Evolutionary conservation across 2,797 vertebrate genomes (phyloP).

Genomic region (Pseudochaenichthys georgianus): DNA sequence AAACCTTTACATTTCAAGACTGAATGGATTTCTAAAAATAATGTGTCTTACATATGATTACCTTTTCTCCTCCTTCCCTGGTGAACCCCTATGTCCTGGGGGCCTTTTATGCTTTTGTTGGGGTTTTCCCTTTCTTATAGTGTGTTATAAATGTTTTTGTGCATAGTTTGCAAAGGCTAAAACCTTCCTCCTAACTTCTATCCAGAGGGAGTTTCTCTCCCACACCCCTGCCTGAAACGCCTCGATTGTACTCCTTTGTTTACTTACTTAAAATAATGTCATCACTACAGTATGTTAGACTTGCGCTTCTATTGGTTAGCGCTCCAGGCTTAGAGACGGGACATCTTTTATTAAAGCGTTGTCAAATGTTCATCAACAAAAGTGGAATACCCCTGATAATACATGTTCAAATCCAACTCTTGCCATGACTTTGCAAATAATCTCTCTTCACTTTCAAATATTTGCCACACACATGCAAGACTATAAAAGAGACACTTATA

Average conservation of each 20-base stretch:
- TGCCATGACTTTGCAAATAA: not conserved
- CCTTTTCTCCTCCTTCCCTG: not conserved
- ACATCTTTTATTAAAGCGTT: not conserved
- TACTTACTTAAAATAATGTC: too few relatives aligned
- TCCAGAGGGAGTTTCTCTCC: too few relatives aligned
- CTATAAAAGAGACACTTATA: conserved; percentile 3
- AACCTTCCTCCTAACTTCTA: too few relatives aligned
- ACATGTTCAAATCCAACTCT: not conserved
- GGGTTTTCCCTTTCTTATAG: not conserved
- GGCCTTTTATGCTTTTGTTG: too few relatives aligned
- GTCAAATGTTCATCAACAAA: not conserved
- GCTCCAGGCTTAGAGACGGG: too few relatives aligned
- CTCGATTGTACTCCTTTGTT: too few relatives aligned
- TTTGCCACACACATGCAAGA: not conserved
- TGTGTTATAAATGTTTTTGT: not conserved
- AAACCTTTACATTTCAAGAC: not conserved
- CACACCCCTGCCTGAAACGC: too few relatives aligned
- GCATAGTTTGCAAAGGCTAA: too few relatives aligned
- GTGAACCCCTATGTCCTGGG: not conserved
- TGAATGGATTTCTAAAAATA: too few relatives aligned
- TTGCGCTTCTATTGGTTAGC: too few relatives aligned
- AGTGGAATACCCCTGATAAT: not conserved
- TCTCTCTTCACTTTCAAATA: not conserved
- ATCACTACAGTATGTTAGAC: too few relatives aligned
- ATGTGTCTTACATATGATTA: not conserved